Percentiles rank a stretch among this genome's conserved stretches.
These are phyloP conservation scores for Bacillus rossius DNA, from an alignment of 1,140 invertebrate species.

Conservation along the genomic window DNA sequence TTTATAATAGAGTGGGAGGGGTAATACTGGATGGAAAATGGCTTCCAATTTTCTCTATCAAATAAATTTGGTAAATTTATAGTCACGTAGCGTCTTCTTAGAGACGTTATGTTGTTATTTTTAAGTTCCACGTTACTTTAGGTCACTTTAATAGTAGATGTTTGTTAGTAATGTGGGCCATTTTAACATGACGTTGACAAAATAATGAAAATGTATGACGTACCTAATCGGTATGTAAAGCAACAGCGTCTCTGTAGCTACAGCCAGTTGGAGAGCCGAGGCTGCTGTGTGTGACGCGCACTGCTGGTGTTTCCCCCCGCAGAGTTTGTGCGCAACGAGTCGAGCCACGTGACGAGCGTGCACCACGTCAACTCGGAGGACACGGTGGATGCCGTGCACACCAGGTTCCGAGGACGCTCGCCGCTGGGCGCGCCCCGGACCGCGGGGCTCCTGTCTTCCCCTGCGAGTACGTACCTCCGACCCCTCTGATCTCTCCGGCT, in stretches of 20 bases:
- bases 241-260: background rate
- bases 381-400: slow-evolving; percentile 48
- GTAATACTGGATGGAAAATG: no score
- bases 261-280: background rate
- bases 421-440: background rate
- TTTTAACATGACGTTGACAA: no score
- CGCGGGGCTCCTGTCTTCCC: background rate
- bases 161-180: no score
- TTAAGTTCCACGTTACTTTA: no score
- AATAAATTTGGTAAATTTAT: no score
- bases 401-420: slow-evolving; percentile 41
- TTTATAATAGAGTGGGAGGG: no score
- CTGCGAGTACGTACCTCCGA: background rate
- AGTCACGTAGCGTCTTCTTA: no score
- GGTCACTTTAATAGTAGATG: no score
- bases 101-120: no score
- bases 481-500: background rate
- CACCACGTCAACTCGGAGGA: slow-evolving; percentile 34
- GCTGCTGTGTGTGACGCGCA: background rate
- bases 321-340: slow-evolving; percentile 13
- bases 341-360: slow-evolving; percentile 33
- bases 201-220: no score
- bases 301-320: slow-evolving; percentile 4
- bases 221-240: background rate
- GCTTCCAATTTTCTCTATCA: no score